Evolutionary conservation across 2,113 vertebrate genomes (phyloP).

Genomic region (Bungarus multicinctus): DNA sequence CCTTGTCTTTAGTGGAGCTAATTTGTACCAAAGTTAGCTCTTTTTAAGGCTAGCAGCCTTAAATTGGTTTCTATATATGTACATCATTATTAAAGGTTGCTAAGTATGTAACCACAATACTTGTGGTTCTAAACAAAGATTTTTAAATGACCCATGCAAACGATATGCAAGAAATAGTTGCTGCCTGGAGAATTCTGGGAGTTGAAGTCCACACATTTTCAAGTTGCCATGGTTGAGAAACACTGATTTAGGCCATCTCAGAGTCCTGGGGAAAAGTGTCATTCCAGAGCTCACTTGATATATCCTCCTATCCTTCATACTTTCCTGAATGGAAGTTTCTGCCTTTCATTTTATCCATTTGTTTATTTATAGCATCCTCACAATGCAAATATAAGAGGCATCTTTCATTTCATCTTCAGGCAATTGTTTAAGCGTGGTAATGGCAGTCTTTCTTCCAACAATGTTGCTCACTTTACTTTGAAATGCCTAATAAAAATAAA

Average conservation of each 20-base stretch:
- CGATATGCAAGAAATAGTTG: slow-evolving; percentile 36
- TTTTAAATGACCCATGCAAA: slow-evolving; percentile 48
- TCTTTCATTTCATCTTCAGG: neutral
- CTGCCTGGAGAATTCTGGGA: neutral
- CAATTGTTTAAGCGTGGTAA: slow-evolving; percentile 11
- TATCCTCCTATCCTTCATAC: neutral
- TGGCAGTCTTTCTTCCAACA: slow-evolving; percentile 14
- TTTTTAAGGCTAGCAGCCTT: neutral
- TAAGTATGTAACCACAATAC: slow-evolving; percentile 49
- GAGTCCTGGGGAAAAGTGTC: neutral
- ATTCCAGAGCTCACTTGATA: neutral
- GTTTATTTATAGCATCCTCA: neutral
- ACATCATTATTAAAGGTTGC: slow-evolving; percentile 20
- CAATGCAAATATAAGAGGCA: neutral
- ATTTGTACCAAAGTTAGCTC: neutral
- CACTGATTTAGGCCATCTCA: neutral
- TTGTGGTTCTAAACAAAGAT: slow-evolving; percentile 32
- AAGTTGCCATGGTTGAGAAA: neutral
- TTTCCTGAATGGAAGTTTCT: neutral
- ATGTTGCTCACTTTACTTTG: slow-evolving; percentile 8
- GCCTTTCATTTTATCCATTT: neutral
- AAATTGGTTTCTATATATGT: slow-evolving; percentile 1
- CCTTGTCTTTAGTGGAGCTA: neutral
- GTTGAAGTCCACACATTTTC: neutral
- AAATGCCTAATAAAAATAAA: slow-evolving; percentile 40